Evolutionary conservation across 2,888 invertebrate genomes (phyloP), one percentile per base, ranked within the genome.

Genomic region (Epinotia bilunana): DNA sequence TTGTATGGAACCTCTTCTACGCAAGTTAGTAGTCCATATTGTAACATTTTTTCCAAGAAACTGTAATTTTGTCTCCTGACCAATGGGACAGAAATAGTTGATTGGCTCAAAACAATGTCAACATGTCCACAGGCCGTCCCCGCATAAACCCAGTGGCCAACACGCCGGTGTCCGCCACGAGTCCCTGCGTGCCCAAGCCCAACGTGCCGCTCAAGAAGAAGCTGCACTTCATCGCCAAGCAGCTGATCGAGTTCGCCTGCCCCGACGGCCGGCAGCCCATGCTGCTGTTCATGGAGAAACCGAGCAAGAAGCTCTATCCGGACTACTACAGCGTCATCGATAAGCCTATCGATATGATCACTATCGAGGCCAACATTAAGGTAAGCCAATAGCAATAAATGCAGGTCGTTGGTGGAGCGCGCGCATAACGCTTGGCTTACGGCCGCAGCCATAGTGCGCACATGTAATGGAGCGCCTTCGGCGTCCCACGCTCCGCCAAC

Each of bases 251-350:
- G 61, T 94, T 91, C 83, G 93, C 94, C 0, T 94, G 94, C 77
- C 91, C 92, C 60, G 97, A 97, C 81, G 98, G 97, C 0, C 95
- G 99, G 16, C 96, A 97, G 81, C 97, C 98, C 0, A 97, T 99
- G 94, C 93, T 98, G 74, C 95, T 98, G 82, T 99, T 99, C 87
- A 97, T 99, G 97, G 98, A 98, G 88, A 98, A 99, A 84, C 99
- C 99, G 0, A 98, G 98, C 43, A 97, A 97, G 88, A 98, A 99
- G 86, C 93, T 98, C 49, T 99, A 99, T 87, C 98, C 99, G 0
- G 98, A 98, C 87, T 99, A 99, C 88, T 99, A 99, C 89, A 97
- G 97, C 89, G 97, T 99, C 1, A 99, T 99, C 78, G 96, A 97
- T 46, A 97, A 97, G 82, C 99, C 99, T 0, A 98, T 99, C 72